phyloP scores from a whole-genome alignment of 2,113 vertebrate species.

The Periophthalmodon schlosseri region DNA sequence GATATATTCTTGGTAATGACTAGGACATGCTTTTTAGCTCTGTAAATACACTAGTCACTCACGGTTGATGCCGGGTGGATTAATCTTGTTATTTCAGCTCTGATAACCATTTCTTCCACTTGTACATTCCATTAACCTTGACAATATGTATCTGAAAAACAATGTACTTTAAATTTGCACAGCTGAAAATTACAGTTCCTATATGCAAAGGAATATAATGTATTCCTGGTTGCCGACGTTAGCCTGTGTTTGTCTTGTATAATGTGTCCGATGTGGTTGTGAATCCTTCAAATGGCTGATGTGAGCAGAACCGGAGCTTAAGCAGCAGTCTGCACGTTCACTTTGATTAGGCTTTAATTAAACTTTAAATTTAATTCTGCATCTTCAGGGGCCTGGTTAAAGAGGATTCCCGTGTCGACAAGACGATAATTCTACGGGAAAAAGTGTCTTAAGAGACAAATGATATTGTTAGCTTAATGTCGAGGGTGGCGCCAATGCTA shows the following conservation, averaged over 20 bases:
- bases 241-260: neutral
- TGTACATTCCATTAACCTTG: neutral
- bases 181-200: slow-evolving; percentile 1
- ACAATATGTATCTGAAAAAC: slow-evolving; percentile 2
- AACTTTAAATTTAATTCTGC: slow-evolving; percentile 64
- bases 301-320: slow-evolving; percentile 41
- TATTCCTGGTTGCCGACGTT: slow-evolving; percentile 8
- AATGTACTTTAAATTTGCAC: slow-evolving; percentile 5
- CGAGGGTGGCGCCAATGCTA: slow-evolving; percentile 50
- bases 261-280: slow-evolving; percentile 5
- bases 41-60: neutral
- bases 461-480: slow-evolving; percentile 66
- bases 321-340: slow-evolving; percentile 43
- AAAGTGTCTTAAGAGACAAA: slow-evolving; percentile 57
- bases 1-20: neutral
- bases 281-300: slow-evolving; percentile 36
- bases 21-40: neutral
- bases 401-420: slow-evolving; percentile 30
- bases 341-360: slow-evolving; percentile 66
- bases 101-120: neutral
- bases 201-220: slow-evolving; percentile 5
- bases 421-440: slow-evolving; percentile 31
- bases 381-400: slow-evolving; percentile 55
- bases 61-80: neutral
- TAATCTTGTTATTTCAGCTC: neutral